Conservation (phyloP, 2,888 invertebrate species). For the Julus scandinavius region DNA sequence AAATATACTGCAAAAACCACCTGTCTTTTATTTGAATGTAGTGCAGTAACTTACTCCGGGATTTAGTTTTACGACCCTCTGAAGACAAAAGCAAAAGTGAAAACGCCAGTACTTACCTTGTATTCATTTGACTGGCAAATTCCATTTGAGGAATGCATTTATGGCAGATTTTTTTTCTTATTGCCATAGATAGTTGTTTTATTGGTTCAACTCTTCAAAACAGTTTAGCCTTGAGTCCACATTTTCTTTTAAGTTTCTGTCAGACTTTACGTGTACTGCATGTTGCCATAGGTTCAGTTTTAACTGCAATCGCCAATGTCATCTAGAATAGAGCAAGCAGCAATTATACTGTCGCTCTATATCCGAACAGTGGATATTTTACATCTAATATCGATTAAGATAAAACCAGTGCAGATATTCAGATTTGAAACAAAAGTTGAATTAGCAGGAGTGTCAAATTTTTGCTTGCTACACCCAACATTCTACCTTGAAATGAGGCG, state of each 20-base stretch:
- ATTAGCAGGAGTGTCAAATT: neutral
- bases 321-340: neutral
- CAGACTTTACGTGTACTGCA: neutral
- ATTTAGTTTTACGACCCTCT: too few species aligned
- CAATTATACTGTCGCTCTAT: neutral
- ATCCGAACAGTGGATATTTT: neutral
- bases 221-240: neutral
- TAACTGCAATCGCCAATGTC: neutral
- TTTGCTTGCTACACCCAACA: constrained; percentile 11
- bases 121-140: neutral
- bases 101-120: neutral
- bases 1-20: too few species aligned
- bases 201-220: neutral
- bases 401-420: constrained; percentile 18
- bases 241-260: neutral
- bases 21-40: too few species aligned
- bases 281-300: neutral
- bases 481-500: constrained; percentile 18
- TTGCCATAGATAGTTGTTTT: too few species aligned
- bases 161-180: too few species aligned
- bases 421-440: neutral
- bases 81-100: neutral
- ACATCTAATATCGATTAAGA: constrained; percentile 11
- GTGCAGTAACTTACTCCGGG: too few species aligned
- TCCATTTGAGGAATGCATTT: neutral